Percentiles rank a stretch among this genome's conserved stretches.
Evolutionary conservation across 92 coral and sea anemone genomes (phyloP).

Genomic region (Phenganax marumi): DNA sequence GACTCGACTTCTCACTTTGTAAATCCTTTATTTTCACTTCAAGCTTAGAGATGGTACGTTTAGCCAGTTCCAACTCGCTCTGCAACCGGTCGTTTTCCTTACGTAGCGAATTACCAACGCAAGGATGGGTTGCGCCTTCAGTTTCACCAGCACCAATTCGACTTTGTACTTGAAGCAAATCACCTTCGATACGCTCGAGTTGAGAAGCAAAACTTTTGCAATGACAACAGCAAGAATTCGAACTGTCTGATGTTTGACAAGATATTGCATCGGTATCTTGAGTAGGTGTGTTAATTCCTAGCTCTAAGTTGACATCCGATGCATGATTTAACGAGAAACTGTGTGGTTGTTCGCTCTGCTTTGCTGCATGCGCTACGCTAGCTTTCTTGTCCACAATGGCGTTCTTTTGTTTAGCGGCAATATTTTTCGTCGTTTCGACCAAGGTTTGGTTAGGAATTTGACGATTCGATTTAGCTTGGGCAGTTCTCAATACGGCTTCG

Average conservation of each 20-base stretch:
- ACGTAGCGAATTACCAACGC: too few species aligned
- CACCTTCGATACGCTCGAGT: slow-evolving; percentile 6
- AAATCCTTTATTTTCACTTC: not conserved
- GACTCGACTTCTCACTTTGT: too few species aligned
- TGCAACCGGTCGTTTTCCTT: not conserved
- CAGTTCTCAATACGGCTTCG: too few species aligned
- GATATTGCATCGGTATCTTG: not conserved
- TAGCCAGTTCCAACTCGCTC: not conserved
- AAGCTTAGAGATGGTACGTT: not conserved
- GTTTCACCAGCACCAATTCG: not conserved
- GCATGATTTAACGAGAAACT: not conserved
- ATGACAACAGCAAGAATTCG: not conserved
- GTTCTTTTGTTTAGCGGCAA: not conserved
- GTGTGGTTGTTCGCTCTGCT: not conserved
- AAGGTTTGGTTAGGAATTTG: not conserved
- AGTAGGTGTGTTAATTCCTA: not conserved
- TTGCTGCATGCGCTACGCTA: not conserved
- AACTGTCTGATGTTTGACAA: not conserved
- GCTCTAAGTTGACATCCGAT: not conserved
- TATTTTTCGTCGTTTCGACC: not conserved
- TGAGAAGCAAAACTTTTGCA: not conserved
- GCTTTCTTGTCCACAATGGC: not conserved
- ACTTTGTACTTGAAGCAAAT: not conserved
- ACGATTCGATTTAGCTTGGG: too few species aligned
- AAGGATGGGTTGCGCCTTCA: not conserved